Evolutionary conservation across 2,797 vertebrate genomes (phyloP).

Genomic region (Gadopsis bispinosus): DNA sequence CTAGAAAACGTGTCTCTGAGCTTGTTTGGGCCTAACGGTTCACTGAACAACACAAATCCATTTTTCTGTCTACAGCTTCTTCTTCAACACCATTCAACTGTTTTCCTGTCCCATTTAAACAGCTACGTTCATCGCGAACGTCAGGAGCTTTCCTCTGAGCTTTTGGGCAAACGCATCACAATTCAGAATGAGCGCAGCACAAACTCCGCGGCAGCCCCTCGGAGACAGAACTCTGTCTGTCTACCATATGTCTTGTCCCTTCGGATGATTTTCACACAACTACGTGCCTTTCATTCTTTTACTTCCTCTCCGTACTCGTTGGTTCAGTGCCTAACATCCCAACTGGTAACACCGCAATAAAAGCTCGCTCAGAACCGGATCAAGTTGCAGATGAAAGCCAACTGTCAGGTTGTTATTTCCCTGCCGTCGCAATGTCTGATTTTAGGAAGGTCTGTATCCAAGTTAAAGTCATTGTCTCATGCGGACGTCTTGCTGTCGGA

Average conservation of each 20-base stretch:
- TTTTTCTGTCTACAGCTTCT: slow-evolving; percentile 3
- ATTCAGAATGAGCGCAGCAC: background rate
- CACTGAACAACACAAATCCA: background rate
- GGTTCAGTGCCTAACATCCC: background rate
- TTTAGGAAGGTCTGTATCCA: slow-evolving; percentile 15
- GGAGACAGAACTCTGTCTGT: background rate
- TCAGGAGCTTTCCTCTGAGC: background rate
- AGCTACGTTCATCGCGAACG: slow-evolving; percentile 1
- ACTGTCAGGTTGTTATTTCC: slow-evolving; percentile 3
- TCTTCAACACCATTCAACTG: background rate
- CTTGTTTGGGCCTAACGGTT: background rate
- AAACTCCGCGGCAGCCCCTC: background rate
- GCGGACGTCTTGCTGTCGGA: background rate
- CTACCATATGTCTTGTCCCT: background rate
- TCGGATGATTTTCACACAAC: background rate
- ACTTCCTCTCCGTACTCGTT: background rate
- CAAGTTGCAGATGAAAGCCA: background rate
- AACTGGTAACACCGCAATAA: background rate
- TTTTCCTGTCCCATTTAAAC: background rate
- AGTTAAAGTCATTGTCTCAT: slow-evolving; percentile 26
- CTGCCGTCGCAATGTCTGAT: slow-evolving; percentile 14
- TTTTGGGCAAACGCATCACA: background rate
- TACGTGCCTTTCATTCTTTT: background rate
- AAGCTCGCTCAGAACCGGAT: background rate
- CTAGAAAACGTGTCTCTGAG: background rate